A percentile compares a stretch with the other conserved stretches of the same genome.
phyloP scores from a whole-genome alignment of 2,113 vertebrate species.

The Tylochromis polylepis region DNA sequence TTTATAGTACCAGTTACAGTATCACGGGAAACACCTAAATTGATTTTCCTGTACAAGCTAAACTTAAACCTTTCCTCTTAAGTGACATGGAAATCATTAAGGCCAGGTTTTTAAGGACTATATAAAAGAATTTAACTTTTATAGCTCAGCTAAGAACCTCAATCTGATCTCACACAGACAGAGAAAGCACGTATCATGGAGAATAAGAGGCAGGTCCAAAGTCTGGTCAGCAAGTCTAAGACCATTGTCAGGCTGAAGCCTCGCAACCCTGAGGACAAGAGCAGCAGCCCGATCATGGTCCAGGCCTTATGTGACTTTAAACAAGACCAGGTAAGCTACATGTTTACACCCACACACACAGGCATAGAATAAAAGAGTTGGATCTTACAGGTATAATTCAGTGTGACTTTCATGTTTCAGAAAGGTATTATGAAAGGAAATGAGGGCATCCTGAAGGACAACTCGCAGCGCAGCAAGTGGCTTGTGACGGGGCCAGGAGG shows the following conservation, averaged over 20 bases:
- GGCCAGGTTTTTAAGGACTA: background rate
- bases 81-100: background rate
- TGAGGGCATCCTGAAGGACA: slow-evolving; percentile 92
- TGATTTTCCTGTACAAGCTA: background rate
- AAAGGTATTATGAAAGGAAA: slow-evolving; percentile 88
- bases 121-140: background rate
- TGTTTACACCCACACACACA: background rate
- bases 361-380: background rate
- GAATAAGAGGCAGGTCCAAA: slow-evolving; percentile 91
- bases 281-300: slow-evolving; percentile 81
- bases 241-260: slow-evolving; percentile 90
- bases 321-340: slow-evolving; percentile 86
- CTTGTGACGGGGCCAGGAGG: slow-evolving; percentile 91
- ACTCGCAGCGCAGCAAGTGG: slow-evolving; percentile 96
- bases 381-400: background rate
- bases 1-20: background rate
- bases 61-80: background rate
- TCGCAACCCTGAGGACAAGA: slow-evolving; percentile 86
- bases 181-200: slow-evolving; percentile 88
- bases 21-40: background rate
- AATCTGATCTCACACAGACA: slow-evolving; percentile 68
- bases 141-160: background rate
- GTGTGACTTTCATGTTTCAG: slow-evolving; percentile 58
- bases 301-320: slow-evolving; percentile 96
- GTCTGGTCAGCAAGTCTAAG: slow-evolving; percentile 90